Evolutionary conservation across 2,888 invertebrate genomes (phyloP), one percentile per base, ranked within the genome.

Genomic region (Epistrophe grossulariae): DNA sequence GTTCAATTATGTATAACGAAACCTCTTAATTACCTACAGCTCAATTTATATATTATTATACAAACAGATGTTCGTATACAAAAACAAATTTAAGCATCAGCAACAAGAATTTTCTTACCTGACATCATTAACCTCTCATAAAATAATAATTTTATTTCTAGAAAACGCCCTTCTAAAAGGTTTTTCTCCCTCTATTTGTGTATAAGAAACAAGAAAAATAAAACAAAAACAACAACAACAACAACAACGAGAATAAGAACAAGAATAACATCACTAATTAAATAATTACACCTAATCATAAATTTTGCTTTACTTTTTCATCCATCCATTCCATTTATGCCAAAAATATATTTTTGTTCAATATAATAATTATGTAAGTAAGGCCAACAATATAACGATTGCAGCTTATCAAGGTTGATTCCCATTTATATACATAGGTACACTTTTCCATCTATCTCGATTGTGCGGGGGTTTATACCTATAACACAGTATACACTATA

Each of bases 271-370:
- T 11, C 5, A 38, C 24, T 40, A 40, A 78, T 79, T 74, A 66
- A 40, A 79, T 71, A 76, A 79, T 84, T 50, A 68, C 31, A 38
- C 19, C 35, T 84, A 60, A 79, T 79, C 76, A 76, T 72, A 59
- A 71, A 76, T 66, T 66, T 55, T 66, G 43, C 60, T 62, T 35
- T 59, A 60, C 68, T 40, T 13, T 59, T 11, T 7, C 52, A 28
- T 50, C 19, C 17, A 13, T 31, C 31, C 40, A 15, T 8, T 45
- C 7, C 7, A 68, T 4, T 2, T 50, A 68, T 15, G 55, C 28
- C 38, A 31, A 74, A 52, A 76, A 57, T 66, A 73, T 72, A 72
- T 73, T 73, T 64, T 73, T 64, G 45, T 81, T 73, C 66, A 62
- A 68, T 72, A 66, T 68, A 71, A 71, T 17, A 57, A 43, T n/a